Percentiles rank a stretch among this genome's conserved stretches.
phyloP scores from a whole-genome alignment of 2,888 invertebrate genomes.

The Parapristionchus giblindavisi region DNA sequence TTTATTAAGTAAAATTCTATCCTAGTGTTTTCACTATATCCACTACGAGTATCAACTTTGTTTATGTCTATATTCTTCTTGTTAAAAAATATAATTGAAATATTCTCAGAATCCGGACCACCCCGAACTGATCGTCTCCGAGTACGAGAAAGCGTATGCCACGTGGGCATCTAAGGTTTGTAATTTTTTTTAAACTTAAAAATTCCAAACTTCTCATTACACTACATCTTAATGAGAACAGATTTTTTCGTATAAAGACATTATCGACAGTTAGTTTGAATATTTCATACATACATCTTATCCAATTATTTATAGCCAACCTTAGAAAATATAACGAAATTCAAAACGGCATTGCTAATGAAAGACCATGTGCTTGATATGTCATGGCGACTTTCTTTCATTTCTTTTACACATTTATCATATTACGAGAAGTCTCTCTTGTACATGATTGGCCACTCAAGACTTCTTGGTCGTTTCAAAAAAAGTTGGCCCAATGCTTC shows the following conservation, averaged over 20 bases:
- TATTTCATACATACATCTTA: no score
- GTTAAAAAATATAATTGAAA: background rate
- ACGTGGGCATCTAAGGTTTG: slow-evolving; percentile 27
- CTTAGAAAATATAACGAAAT: no score
- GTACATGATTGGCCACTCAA: no score
- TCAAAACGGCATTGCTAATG: no score
- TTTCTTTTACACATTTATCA: no score
- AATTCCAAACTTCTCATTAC: background rate
- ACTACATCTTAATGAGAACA: background rate
- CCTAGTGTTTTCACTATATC: background rate
- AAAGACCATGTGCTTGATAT: no score
- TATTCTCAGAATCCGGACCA: slow-evolving; percentile 6
- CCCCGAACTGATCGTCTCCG: slow-evolving; percentile 19
- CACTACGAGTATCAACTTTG: background rate
- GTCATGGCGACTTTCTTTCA: no score
- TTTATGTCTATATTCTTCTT: background rate
- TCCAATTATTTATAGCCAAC: no score
- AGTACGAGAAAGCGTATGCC: slow-evolving; percentile 23
- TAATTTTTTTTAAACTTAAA: background rate
- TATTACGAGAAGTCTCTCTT: background rate
- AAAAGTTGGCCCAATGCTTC: no score
- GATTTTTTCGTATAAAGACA: no score
- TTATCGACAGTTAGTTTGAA: no score
- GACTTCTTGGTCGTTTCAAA: no score
- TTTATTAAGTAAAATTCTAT: background rate